Base-by-base conservation (phyloP, 2,888 invertebrate species). In the Norana najaformis region DNA sequence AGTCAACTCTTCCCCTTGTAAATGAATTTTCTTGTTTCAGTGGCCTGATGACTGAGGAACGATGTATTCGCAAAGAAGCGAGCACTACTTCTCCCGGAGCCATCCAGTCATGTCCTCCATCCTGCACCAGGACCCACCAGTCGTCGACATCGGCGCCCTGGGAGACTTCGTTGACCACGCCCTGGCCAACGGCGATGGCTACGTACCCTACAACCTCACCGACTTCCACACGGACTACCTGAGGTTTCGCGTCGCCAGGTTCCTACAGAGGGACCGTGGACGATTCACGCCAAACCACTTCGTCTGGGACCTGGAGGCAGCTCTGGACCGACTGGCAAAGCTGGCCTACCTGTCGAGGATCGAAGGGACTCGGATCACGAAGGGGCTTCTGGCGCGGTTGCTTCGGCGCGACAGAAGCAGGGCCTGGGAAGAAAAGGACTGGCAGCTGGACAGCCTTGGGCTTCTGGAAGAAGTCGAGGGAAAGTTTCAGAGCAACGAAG, bases 211-310 rank as follows among this genome's bases (percentile, higher is more conserved):
- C 88, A 91, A 90, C 53, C 82, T 92, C 88, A 90, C 90, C 47
- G 91, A 91, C 35, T 91, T 92, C 89, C 90, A 89, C 90, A 53
- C 83, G 6, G 90, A 90, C 53, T 92, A 92, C 69, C 36, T 91
- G 82, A 90, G 88, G 37, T 90, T 90, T 36, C 35, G 47, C 30
- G 83, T 91, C n/a, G 83, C 89, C 18, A n/a, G 89, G 18, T 85
- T 90, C 88, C 69, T 90, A 4, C 69, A 89, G 37, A 35, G 34
- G 41, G 38, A 90, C 89, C 39, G 90, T 8, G 37, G 89, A 23
- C 89, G 38, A 20, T 36, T 39, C 37, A 30, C 34, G 13, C 16
- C 23, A 35, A 34, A 35, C 20, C 41, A 91, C 88, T 88, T 88
- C n/a, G 35, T 69, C 85, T 91, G 89, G 89, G 89, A 91, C 88